Percentiles rank a stretch among this genome's conserved stretches.
These are phyloP conservation scores for Centroberyx gerrardi DNA, from an alignment of 2,797 vertebrate genomes.

Conservation along the genomic window DNA sequence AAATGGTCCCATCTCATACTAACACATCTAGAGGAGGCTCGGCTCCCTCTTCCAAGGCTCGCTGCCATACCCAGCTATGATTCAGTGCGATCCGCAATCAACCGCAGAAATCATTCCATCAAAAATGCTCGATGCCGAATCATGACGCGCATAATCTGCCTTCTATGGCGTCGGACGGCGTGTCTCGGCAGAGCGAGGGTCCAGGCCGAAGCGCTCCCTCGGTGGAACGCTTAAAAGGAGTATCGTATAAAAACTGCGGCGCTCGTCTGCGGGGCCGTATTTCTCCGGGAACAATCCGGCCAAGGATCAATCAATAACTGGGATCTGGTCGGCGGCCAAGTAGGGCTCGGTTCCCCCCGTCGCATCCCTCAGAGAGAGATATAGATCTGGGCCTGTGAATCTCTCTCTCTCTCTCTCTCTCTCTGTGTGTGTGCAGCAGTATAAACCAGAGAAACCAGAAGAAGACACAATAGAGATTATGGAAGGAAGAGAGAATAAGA, in stretches of 20 bases:
- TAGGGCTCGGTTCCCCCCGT: conserved; percentile 22
- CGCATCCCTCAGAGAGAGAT: conserved; percentile 29
- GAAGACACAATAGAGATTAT: neutral
- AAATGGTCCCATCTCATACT: too few species aligned
- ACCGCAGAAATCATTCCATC: conserved; percentile 5
- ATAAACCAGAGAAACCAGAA: neutral
- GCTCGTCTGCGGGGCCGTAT: neutral
- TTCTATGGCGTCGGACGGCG: too few species aligned
- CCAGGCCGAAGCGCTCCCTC: neutral
- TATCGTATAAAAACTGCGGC: conserved; percentile 1
- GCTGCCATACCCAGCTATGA: conserved; percentile 26
- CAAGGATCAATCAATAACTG: conserved; percentile 46
- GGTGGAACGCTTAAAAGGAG: conserved; percentile 4
- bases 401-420: neutral
- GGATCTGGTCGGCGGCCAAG: conserved; percentile 51
- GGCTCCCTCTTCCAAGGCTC: conserved; percentile 7
- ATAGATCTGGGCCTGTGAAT: conserved; percentile 4
- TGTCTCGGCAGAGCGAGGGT: too few species aligned
- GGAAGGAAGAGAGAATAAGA: neutral
- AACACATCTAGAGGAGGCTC: neutral
- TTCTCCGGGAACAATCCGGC: conserved; percentile 40
- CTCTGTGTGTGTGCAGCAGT: neutral
- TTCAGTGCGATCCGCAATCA: conserved; percentile 14
- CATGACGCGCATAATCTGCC: conserved; percentile 14
- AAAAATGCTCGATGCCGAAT: conserved; percentile 31